Conservation (phyloP, 2,113 vertebrate genomes). For the Malurus melanocephalus region DNA sequence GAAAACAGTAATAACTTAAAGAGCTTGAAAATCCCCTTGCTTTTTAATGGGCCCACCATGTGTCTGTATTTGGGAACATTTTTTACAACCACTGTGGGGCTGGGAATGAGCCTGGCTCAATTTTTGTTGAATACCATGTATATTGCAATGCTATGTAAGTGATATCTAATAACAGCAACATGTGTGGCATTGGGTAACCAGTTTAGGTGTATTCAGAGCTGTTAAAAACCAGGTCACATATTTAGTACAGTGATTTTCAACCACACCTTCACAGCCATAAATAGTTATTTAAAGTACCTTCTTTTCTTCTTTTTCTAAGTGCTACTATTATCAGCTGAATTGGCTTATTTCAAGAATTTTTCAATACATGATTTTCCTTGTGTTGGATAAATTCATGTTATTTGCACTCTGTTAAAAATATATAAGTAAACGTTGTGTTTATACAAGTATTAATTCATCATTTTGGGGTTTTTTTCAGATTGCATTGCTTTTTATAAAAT, state of each 20-base stretch:
- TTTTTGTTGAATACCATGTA: not conserved
- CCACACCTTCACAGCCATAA: not conserved
- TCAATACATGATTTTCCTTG: not conserved
- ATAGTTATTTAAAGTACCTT: not conserved
- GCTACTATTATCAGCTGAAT: not conserved
- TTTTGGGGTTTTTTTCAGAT: not conserved
- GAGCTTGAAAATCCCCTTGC: not conserved
- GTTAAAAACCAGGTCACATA: not conserved
- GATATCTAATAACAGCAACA: not conserved
- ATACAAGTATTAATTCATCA: not conserved
- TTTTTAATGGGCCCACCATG: not conserved
- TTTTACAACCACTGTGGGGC: not conserved
- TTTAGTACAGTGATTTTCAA: not conserved
- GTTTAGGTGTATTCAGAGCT: not conserved
- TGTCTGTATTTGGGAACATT: not conserved
- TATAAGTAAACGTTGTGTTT: not conserved
- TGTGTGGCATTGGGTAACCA: not conserved
- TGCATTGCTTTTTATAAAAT: not conserved
- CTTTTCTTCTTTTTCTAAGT: not conserved
- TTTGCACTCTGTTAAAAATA: not conserved
- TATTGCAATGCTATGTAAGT: not conserved
- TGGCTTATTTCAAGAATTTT: not conserved
- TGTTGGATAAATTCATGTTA: not conserved
- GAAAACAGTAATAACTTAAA: not conserved
- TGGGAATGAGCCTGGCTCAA: not conserved